Evolutionary conservation across 2,797 vertebrate species (phyloP), one percentile per base, ranked within the genome.

Genomic region (Parauchenoglanis ngamensis): DNA sequence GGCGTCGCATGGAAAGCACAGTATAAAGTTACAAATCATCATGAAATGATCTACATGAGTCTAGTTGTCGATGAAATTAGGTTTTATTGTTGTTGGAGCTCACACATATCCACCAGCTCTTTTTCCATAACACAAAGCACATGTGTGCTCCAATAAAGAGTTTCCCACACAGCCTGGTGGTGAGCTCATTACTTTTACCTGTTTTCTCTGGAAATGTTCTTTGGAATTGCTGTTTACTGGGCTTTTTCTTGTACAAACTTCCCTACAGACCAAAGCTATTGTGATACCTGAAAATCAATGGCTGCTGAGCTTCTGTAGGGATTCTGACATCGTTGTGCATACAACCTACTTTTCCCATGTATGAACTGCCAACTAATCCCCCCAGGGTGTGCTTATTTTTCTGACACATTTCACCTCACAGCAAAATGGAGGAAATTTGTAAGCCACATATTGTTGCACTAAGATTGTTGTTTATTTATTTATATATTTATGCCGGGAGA

Each of bases 281-380:
- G 77, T 85, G 70, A 72, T 63, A 1, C 7, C n/a, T 44, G 76
- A 25, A 88, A 86, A 86, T 86, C 59, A 28, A 86, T 86, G 59
- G 40, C 40, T 31, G 68, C 65, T 80, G 31, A 85, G 78, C 67
- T 87, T 83, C 15, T 44, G 31, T 76, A 77, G 67, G 87, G n/a
- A n/a, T 87, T 87, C 83, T 85, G 65, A 87, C 67, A 87, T 83
- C 40, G 82, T 77, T 52, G 8, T 5, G 4, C 80, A 56, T 25
- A 46, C 57, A 31, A 23, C 23, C 44, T 87, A 56, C n/a, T n/a
- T 84, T 82, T 61, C 61, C 40, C 61, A 68, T 80, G 73, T 23
- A 56, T 80, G 52, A 82, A 57, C 75, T 68, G 80, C 57, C 77
- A 81, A n/a, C 23, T 28, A 59, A 31, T 78, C 31, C 75, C 23